These are phyloP conservation scores for Momotus momota DNA, from an alignment of 2,797 vertebrate genomes.

Conservation along the genomic window DNA sequence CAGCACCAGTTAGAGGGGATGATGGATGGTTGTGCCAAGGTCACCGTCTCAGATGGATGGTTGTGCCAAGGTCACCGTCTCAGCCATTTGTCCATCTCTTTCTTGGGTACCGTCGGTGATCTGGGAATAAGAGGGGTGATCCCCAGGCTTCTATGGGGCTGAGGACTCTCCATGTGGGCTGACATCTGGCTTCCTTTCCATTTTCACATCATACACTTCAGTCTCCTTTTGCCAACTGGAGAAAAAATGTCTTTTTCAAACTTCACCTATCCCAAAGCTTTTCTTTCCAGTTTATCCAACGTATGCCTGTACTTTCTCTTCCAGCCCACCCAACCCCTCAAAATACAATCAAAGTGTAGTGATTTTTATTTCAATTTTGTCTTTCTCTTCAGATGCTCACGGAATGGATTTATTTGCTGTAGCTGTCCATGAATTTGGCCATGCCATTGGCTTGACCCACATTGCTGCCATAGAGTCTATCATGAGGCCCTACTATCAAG, in stretches of 20 bases:
- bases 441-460: conserved; percentile 94
- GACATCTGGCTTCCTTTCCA: not conserved
- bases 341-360: not conserved
- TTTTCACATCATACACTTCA: not conserved
- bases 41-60: not conserved
- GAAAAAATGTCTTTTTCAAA: not conserved
- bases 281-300: not conserved
- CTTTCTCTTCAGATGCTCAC: conserved; percentile 82
- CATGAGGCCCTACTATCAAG: conserved; percentile 98
- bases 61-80: not conserved
- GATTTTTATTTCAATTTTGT: not conserved
- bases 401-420: conserved; percentile 97
- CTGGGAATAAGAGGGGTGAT: not conserved
- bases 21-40: not conserved
- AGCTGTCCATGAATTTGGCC: conserved; percentile 96
- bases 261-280: not conserved
- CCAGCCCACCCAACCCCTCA: not conserved
- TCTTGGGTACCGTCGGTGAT: not conserved
- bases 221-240: not conserved
- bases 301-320: not conserved
- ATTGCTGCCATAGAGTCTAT: conserved; percentile 92
- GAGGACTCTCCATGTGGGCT: not conserved
- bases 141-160: not conserved
- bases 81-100: not conserved
- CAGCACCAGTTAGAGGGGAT: accelerated